phyloP scores from a whole-genome alignment of 2,113 vertebrate species.

The Cygnus atratus region DNA sequence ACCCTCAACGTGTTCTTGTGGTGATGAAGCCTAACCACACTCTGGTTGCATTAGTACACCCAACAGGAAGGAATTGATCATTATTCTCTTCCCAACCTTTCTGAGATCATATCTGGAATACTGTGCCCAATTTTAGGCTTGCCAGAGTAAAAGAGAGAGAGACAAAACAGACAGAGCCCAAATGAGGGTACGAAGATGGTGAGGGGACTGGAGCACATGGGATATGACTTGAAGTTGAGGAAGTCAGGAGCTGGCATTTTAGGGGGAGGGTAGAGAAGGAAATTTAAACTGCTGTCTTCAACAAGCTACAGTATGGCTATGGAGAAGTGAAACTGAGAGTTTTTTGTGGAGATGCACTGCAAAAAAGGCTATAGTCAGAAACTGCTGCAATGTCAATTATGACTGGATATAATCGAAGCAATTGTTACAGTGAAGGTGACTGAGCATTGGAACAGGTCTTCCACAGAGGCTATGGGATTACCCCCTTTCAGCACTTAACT shows the following conservation, averaged over 20 bases:
- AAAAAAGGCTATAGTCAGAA: not conserved
- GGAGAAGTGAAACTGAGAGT: not conserved
- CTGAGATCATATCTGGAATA: not conserved
- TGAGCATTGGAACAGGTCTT: not conserved
- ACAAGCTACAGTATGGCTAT: not conserved
- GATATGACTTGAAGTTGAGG: not conserved
- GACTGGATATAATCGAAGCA: not conserved
- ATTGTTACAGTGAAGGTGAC: not conserved
- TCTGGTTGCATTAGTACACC: not conserved
- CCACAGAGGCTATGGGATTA: not conserved
- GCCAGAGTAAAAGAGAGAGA: not conserved
- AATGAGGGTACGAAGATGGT: not conserved
- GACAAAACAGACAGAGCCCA: not conserved
- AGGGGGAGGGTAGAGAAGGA: not conserved
- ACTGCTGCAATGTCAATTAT: not conserved
- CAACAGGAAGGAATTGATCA: not conserved
- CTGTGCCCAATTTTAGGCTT: not conserved
- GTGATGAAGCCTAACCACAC: not conserved
- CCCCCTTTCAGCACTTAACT: not conserved
- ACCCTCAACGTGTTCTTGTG: not conserved
- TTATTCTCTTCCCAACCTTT: not conserved
- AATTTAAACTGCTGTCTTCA: not conserved
- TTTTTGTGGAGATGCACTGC: not conserved
- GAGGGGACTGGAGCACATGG: not conserved
- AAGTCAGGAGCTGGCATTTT: not conserved